Conservation (phyloP, 1,140 invertebrate species). For the Drosophila santomea region DNA sequence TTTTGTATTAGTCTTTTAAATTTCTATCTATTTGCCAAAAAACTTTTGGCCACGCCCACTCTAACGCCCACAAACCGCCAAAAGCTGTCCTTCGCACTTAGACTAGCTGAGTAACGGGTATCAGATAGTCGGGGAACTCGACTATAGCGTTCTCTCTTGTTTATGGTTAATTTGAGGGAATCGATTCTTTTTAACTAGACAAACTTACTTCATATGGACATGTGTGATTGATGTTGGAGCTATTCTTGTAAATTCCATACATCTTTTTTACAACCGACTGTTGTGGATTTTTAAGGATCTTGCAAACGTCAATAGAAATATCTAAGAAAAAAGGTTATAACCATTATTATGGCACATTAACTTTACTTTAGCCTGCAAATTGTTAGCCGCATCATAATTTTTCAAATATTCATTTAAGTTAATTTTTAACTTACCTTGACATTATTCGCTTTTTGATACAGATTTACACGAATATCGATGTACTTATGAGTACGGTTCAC, state of each 20-base stretch:
- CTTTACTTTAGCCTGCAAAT: conserved; percentile 22
- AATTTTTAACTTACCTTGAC: conserved; percentile 21
- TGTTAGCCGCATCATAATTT: no score
- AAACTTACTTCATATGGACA: conserved; percentile 60
- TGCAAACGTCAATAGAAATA: conserved; percentile 29
- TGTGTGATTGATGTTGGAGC: conserved; percentile 54
- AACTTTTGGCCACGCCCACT: no score
- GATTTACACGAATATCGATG: conserved; percentile 10
- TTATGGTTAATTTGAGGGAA: background rate
- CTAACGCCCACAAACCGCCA: no score
- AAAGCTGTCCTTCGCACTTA: no score
- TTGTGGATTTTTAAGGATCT: conserved; percentile 16
- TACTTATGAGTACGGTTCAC: conserved; percentile 65
- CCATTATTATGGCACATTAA: conserved; percentile 42
- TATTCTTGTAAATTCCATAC: conserved; percentile 8
- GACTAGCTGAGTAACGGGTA: no score
- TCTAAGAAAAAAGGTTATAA: conserved; percentile 47
- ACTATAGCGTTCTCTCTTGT: no score
- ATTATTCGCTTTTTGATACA: conserved; percentile 22
- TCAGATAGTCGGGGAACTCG: no score
- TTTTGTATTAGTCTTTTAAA: no score
- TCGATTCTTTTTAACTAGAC: background rate
- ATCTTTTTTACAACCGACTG: conserved; percentile 24
- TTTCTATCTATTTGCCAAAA: no score
- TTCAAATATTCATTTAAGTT: background rate